Base-by-base conservation (phyloP, 2,113 vertebrate genomes). In the Mungos mungo region DNA sequence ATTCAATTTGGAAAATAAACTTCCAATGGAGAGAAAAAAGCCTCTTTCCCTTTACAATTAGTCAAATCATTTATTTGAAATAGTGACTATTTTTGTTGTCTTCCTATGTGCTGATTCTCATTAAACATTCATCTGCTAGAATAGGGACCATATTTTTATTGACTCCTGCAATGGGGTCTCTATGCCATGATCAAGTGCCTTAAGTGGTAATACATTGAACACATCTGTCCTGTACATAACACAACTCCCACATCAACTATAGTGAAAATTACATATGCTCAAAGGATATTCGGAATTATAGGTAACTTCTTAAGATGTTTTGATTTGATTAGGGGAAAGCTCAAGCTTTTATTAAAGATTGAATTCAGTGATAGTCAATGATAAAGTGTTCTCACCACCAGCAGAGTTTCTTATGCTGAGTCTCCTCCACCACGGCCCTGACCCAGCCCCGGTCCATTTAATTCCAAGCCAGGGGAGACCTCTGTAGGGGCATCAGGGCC, bases 51-150 rank as follows among this genome's bases (percentile, higher is more conserved):
- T 85, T 82, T 14, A 82, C 85, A 85, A 66, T 54, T 66, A 69
- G 35, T 92, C 72, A 83, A 35, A 31, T 90, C 77, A 33, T 50
- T 77, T 96, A 10, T 76, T 91, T 82, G 88, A 41, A 83, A n/a
- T 5, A 38, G 13, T 47, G 72, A 29, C 7, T 72, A n/a, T 23
- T 45, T 71, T 74, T 60, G 13, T 41, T 88, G 5, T 77, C 38
- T 84, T 92, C 33, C 25, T 90, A 15, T 18, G 54, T 72, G 66
- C 57, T 54, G 7, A 66, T 83, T 91, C 33, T 83, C 25, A 7
- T 74, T 41, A 82, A 90, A 82, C 23, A 71, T 50, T 47, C 16
- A 18, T 71, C n/a, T 89, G 3, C 45, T 63, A 47, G 60, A 92
- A 66, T 38, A 12, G 27, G 66, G 33, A 7, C 21, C 35, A 9